Conservation (phyloP, 23 tunicate species). For the Ascidia mentula region DNA sequence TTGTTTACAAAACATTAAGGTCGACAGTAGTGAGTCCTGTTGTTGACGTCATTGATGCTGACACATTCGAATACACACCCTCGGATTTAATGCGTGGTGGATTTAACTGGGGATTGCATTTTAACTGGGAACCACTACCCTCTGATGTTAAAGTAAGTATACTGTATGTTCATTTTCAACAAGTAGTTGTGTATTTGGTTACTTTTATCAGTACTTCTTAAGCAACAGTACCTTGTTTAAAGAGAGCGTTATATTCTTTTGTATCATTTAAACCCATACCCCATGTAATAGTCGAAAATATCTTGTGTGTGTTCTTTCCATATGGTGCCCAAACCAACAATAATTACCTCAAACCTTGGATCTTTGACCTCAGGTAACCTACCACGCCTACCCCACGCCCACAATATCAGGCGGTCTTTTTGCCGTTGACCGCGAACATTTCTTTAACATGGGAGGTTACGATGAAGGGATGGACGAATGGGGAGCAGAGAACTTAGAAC, state of each 20-base stretch:
- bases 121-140: constrained; percentile 70
- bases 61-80: constrained; percentile 61
- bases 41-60: constrained; percentile 65
- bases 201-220: too few species aligned
- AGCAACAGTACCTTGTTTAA: too few species aligned
- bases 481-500: constrained; percentile 87
- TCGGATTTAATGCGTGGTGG: constrained; percentile 70
- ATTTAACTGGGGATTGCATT: constrained; percentile 85
- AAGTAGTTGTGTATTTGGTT: too few species aligned
- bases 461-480: constrained; percentile 86
- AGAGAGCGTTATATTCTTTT: too few species aligned
- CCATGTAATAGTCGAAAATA: too few species aligned
- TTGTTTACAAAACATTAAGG: constrained; percentile 24
- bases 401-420: constrained; percentile 78
- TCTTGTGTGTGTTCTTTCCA: too few species aligned
- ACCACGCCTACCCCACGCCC: constrained; percentile 53
- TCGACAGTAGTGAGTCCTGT: constrained; percentile 60
- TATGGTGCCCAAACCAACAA: too few species aligned
- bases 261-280: too few species aligned
- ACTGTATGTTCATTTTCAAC: too few species aligned
- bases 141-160: neutral
- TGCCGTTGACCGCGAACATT: constrained; percentile 52
- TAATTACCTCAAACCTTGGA: too few species aligned
- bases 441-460: constrained; percentile 58
- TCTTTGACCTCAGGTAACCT: constrained; percentile 27